Percentiles rank a stretch among this genome's conserved stretches.
These are phyloP conservation scores for Dasyurus viverrinus DNA, from an alignment of 2,113 vertebrate species.

Conservation along the genomic window DNA sequence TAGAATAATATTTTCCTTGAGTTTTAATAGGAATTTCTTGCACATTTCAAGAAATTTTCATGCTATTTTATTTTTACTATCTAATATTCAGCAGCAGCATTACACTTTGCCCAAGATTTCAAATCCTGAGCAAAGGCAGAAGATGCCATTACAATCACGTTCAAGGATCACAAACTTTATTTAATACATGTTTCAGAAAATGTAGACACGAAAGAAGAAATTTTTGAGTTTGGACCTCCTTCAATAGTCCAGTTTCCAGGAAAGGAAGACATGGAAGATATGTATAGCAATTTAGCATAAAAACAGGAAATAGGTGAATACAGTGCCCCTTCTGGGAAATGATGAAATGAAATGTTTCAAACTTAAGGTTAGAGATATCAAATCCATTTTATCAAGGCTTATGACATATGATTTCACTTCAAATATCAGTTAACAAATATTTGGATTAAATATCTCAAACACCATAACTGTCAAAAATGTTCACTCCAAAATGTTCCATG, in stretches of 20 bases:
- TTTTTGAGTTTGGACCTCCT: background rate
- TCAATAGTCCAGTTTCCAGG: slow-evolving; percentile 57
- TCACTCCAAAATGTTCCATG: background rate
- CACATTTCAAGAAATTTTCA: background rate
- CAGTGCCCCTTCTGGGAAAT: slow-evolving; percentile 74
- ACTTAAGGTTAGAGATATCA: slow-evolving; percentile 62
- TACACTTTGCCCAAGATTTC: background rate
- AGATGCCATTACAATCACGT: accelerated
- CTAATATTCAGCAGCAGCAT: background rate
- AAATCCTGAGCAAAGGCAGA: background rate
- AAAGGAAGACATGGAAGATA: slow-evolving; percentile 62
- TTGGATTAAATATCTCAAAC: background rate
- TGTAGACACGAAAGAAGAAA: background rate
- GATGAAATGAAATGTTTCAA: slow-evolving; percentile 74
- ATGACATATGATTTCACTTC: slow-evolving; percentile 37
- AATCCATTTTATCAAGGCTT: slow-evolving; percentile 48
- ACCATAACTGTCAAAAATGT: background rate
- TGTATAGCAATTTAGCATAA: slow-evolving; percentile 60
- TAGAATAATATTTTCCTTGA: background rate
- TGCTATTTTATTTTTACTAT: background rate
- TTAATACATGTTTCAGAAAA: background rate
- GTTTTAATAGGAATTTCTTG: background rate
- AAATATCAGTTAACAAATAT: slow-evolving; percentile 28
- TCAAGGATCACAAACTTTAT: background rate
- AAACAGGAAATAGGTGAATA: slow-evolving; percentile 79